Evolutionary conservation across 2,113 vertebrate species (phyloP), one percentile per base, ranked within the genome.

Genomic region (Epinephelus fuscoguttatus): DNA sequence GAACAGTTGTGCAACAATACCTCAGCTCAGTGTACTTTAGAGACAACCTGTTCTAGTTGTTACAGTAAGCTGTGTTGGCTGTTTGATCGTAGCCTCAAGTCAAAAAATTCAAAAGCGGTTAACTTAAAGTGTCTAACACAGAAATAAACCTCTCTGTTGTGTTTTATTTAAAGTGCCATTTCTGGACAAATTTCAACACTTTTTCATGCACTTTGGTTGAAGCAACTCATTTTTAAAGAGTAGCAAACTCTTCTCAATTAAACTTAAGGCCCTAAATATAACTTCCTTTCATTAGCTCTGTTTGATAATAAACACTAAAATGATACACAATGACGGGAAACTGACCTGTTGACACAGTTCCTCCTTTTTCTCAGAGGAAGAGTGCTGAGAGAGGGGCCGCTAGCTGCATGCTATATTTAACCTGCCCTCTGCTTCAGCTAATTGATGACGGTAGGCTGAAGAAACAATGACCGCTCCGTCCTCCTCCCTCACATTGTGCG

Each of bases 341-440:
- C 80, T 83, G 84, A 69, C 68, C 61, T 42, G 45, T 77, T 89
- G 49, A 82, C 75, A 86, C 57, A 88, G 87, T 92, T 93, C 90
- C 91, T 86, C 68, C 86, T 92, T 85, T 88, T 84, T 86, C 75
- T 88, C 84, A 84, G 84, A 84, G 85, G 85, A 88, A 86, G 88
- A 88, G 84, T 77, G 49, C 42, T 63, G 59, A 80, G 62, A 68
- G 15, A 37, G 52, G 66, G 62, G 50, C 53, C 17, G 42, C 50
- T 15, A 81, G 69, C 63, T 19, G 4, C 3, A 53, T 53, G 61
- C 78, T 90, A 87, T 88, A 82, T 84, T 86, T 93, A 91, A 85
- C 77, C 8, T n/a, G 17, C n/a, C 23, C 52, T 74, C 13, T 23
- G 37, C 19, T 66, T 50, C 9, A 12, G 27, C 50, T 14, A 45